Percentiles rank a stretch among this genome's conserved stretches.
These are phyloP conservation scores for Halcyon senegalensis DNA, from an alignment of 2,113 vertebrate genomes.

Conservation along the genomic window DNA sequence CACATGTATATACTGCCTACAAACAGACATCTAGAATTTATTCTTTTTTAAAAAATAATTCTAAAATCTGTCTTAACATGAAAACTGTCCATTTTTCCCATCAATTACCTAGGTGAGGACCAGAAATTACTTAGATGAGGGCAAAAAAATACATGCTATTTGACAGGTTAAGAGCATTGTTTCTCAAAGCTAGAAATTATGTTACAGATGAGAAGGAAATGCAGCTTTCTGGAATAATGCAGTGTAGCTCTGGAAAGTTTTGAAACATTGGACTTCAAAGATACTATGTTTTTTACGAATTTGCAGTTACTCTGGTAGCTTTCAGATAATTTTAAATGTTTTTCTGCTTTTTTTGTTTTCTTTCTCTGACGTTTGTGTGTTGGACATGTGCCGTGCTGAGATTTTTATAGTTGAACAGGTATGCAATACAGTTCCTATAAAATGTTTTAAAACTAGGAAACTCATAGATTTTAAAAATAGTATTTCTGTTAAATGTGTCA, in stretches of 20 bases:
- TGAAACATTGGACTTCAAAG: neutral
- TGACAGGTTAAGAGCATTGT: neutral
- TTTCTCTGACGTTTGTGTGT: neutral
- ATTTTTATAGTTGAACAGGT: neutral
- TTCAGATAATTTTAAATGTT: neutral
- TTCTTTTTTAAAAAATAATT: neutral
- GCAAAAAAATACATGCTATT: neutral
- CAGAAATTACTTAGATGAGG: neutral
- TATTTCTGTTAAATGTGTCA: slow-evolving; percentile 8
- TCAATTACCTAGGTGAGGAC: neutral
- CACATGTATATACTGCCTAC: neutral
- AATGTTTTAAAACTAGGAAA: slow-evolving; percentile 9
- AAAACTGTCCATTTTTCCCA: neutral
- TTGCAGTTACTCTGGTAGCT: neutral
- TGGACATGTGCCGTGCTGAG: neutral
- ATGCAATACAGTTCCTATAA: neutral
- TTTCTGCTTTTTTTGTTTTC: neutral
- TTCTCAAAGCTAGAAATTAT: neutral
- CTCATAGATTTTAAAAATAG: neutral
- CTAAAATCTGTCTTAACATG: neutral
- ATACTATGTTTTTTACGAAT: neutral
- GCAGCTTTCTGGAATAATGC: neutral
- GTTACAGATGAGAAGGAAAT: neutral
- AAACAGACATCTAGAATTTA: neutral
- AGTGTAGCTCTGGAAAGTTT: neutral